A percentile compares a stretch with the other conserved stretches of the same genome.
Conservation (phyloP, 2,113 vertebrate genomes). For the Mixornis gularis region DNA sequence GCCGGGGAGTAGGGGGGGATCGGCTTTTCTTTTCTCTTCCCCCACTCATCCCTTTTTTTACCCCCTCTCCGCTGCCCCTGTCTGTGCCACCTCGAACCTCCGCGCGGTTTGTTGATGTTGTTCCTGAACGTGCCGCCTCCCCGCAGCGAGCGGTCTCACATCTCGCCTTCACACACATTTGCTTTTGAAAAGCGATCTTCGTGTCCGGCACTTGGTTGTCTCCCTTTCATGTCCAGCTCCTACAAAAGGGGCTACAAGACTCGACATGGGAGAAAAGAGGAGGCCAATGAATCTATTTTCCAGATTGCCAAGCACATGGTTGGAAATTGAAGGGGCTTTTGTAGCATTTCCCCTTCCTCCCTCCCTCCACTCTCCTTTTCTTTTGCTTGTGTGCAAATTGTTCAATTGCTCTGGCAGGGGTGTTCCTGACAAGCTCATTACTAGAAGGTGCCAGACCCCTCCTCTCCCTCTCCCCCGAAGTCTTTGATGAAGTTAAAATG, state of each 20-base stretch:
- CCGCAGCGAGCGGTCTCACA: conserved; percentile 80
- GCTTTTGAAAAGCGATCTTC: conserved; percentile 88
- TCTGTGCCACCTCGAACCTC: conserved; percentile 73
- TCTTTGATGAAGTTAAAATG: conserved; percentile 71
- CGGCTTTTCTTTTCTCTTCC: neutral
- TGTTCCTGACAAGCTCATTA: conserved; percentile 84
- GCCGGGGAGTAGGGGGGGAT: neutral
- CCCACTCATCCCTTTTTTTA: conserved; percentile 26
- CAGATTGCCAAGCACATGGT: conserved; percentile 84
- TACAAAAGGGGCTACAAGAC: conserved; percentile 81
- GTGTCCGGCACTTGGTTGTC: conserved; percentile 81
- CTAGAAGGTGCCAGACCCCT: conserved; percentile 74
- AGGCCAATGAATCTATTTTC: conserved; percentile 82
- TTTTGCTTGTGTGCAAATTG: conserved; percentile 78
- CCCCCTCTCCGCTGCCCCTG: conserved; percentile 61
- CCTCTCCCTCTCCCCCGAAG: conserved; percentile 55
- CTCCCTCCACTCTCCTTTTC: conserved; percentile 66
- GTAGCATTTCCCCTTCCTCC: conserved; percentile 49
- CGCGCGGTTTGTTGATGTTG: conserved; percentile 86
- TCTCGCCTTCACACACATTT: conserved; percentile 77
- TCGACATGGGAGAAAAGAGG: conserved; percentile 76
- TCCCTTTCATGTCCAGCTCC: conserved; percentile 80
- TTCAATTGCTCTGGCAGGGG: conserved; percentile 79
- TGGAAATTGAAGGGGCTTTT: conserved; percentile 75
- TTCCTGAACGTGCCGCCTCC: conserved; percentile 75